Conservation (phyloP, 2,888 invertebrate genomes). For the Aleiodes testaceus region DNA sequence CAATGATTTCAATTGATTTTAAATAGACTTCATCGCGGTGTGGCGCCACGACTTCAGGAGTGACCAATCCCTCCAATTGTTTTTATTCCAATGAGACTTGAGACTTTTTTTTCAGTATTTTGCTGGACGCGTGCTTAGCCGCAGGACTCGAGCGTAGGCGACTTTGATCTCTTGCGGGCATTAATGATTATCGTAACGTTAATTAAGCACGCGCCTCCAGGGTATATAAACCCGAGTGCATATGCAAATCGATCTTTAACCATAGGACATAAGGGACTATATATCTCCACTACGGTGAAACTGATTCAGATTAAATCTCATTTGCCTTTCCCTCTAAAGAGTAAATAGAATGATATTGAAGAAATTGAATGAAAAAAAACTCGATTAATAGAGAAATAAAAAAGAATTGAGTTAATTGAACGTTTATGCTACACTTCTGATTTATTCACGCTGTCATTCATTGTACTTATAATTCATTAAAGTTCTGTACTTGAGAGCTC, state of each 20-base stretch:
- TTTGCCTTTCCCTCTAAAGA: constrained; percentile 32
- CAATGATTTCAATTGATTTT: no score
- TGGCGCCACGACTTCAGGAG: no score
- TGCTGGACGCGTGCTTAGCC: constrained; percentile 11
- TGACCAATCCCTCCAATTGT: no score
- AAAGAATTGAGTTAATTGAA: constrained; percentile 48
- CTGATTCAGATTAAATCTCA: constrained; percentile 41
- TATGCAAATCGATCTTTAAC: constrained; percentile 56
- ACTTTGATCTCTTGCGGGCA: constrained; percentile 42
- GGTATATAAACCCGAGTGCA: constrained; percentile 45
- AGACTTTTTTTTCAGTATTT: neutral
- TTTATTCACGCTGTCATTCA: constrained; percentile 1
- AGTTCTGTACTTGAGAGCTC: neutral
- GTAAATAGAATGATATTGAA: constrained; percentile 12
- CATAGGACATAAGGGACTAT: constrained; percentile 45
- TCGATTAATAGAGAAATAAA: neutral
- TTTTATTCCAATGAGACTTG: constrained; percentile 10
- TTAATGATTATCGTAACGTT: constrained; percentile 55
- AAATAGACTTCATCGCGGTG: no score
- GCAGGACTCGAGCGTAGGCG: constrained; percentile 21
- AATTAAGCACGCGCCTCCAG: constrained; percentile 56
- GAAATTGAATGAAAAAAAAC: neutral
- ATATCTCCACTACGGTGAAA: constrained; percentile 48
- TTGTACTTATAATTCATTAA: neutral
- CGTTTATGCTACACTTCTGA: constrained; percentile 10